Base-by-base conservation (phyloP, 2,888 invertebrate genomes). In the Pristionchus maxplancki region DNA sequence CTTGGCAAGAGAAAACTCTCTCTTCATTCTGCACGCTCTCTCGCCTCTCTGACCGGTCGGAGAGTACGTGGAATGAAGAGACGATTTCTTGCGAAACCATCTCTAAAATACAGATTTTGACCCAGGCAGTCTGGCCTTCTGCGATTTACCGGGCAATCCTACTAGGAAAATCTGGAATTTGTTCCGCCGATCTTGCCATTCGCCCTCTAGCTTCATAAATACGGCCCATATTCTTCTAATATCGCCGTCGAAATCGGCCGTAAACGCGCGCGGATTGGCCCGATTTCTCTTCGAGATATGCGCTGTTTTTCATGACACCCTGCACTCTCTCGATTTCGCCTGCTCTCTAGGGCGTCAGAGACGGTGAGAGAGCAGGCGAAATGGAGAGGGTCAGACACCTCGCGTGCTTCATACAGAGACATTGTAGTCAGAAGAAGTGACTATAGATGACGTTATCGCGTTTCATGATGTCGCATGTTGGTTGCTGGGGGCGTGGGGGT, bases 341-440 rank as follows among this genome's bases (percentile, higher is more conserved):
- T 31, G 17, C 0, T 34, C 64, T 64, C 15, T 64, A 1, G 4
- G 1, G 1, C 0, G 64, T 64, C 64, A 28, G 64, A 34, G 8
- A 31, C 1, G 31, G 64, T 15, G 64, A 64, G 64, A 64, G 62
- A 62, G 62, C 62, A 62, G 3, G 44, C 6, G 44, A 44, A 44
- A 9, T 44, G 6, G 44, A 44, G 44, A 44, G 44, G 11, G 44
- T 44, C 8, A 11, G 17, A 31, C 64, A 58, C 64, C 64, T 64
- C 15, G 58, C 58, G 58, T 58, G 58, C n/a, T 24, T 24, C 24
- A 11, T 64, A 31, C 9, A 15, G 64, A 31, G 31, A 34, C 64
- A 64, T 64, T 64, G 64, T 64, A 64, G 64, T 64, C 64, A 8
- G 62, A 64, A 64, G 31, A 31, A 64, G 64, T 31, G 64, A 64